Evolutionary conservation across 2,113 vertebrate species (phyloP).

Genomic region (Eptesicus fuscus): DNA sequence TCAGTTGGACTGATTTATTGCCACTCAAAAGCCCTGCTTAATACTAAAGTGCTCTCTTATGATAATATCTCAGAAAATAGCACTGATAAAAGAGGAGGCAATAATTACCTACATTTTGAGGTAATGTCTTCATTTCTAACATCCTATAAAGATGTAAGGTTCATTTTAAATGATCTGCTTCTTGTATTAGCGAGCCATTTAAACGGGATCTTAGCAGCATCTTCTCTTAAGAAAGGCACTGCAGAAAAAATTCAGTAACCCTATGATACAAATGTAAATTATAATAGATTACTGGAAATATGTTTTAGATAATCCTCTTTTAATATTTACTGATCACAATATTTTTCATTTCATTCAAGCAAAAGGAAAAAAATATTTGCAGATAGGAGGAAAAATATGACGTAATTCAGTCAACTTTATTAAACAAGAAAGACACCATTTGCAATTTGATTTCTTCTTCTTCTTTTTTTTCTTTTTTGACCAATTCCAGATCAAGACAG

Average conservation of each 20-base stretch:
- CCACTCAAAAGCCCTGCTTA: constrained; percentile 87
- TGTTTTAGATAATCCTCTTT: constrained; percentile 70
- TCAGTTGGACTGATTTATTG: constrained; percentile 98
- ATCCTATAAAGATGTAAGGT: constrained; percentile 84
- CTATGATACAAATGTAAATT: constrained; percentile 76
- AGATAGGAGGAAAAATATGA: constrained; percentile 25
- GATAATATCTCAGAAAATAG: constrained; percentile 92
- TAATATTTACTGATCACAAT: constrained; percentile 44
- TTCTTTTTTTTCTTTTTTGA: constrained; percentile 7
- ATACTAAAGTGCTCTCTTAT: constrained; percentile 93
- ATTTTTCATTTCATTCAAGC: constrained; percentile 40
- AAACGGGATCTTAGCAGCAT: constrained; percentile 79
- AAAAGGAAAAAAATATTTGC: constrained; percentile 34
- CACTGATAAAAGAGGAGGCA: constrained; percentile 86
- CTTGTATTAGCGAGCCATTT: constrained; percentile 83
- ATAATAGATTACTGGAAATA: constrained; percentile 68
- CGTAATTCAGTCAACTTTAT: not conserved
- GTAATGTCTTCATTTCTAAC: constrained; percentile 88
- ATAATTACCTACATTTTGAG: constrained; percentile 89
- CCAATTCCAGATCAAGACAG: constrained; percentile 56
- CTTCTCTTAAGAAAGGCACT: constrained; percentile 73
- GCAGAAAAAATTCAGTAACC: constrained; percentile 65
- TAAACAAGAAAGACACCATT: constrained; percentile 57
- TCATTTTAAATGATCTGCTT: constrained; percentile 84
- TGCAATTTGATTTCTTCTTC: constrained; percentile 31